phyloP scores from a whole-genome alignment of 2,113 vertebrate genomes.

The Recurvirostra avosetta region DNA sequence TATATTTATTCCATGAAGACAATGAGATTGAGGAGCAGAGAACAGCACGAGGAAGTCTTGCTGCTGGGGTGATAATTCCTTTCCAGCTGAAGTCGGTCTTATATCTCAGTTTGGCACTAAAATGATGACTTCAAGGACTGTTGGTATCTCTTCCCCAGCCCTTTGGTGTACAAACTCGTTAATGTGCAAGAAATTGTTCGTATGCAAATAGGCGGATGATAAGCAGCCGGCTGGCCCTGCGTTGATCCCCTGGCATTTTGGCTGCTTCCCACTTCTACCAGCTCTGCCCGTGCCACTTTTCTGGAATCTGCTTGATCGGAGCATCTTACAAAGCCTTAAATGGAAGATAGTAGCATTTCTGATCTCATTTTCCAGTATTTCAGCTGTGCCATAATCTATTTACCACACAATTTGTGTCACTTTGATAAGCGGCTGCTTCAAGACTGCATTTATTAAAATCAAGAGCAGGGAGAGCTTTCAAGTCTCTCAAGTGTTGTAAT shows the following conservation, averaged over 20 bases:
- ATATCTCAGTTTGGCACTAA: neutral
- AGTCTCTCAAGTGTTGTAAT: slow-evolving; percentile 79
- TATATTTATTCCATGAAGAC: neutral
- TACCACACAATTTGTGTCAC: slow-evolving; percentile 82
- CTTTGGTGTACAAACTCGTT: slow-evolving; percentile 22
- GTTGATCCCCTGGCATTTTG: slow-evolving; percentile 19
- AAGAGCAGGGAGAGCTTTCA: slow-evolving; percentile 76
- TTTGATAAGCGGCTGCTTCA: slow-evolving; percentile 82
- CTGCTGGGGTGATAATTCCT: neutral
- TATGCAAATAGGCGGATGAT: neutral
- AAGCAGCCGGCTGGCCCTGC: neutral
- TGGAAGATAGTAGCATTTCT: slow-evolving; percentile 72
- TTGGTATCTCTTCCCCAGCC: neutral
- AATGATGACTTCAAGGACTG: slow-evolving; percentile 3
- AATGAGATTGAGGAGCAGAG: neutral
- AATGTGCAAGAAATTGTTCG: slow-evolving; percentile 7
- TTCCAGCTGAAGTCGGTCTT: neutral
- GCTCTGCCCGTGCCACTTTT: neutral
- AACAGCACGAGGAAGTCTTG: neutral
- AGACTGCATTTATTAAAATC: slow-evolving; percentile 82
- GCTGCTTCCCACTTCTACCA: neutral
- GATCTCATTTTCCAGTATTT: slow-evolving; percentile 82
- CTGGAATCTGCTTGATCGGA: neutral
- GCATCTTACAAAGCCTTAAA: slow-evolving; percentile 49
- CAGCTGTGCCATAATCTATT: slow-evolving; percentile 80